Evolutionary conservation across 2,888 invertebrate genomes (phyloP), one percentile per base, ranked within the genome.

Genomic region (Hofmannophila pseudospretella): DNA sequence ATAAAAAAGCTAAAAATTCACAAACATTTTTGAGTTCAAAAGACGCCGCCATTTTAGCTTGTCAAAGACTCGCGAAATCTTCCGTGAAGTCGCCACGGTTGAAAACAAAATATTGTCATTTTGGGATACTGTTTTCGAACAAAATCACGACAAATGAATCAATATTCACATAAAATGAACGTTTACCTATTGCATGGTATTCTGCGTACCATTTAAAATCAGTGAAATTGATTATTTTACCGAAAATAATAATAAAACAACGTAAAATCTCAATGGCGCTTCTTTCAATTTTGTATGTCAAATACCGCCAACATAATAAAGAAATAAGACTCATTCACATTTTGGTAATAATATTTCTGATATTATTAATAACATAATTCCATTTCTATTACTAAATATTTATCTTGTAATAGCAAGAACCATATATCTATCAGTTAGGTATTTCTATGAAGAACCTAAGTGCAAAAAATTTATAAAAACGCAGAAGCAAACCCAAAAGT

Each of bases 31-130:
- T 49, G 51, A 76, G 78, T 86, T 88, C 63, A 85, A 88, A 88
- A 67, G 82, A 73, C 76, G 79, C 88, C 88, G 88, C 88, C 87
- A 88, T 88, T 84, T 80, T 85, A 81, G 55, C 66, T 68, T 82
- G 84, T 82, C 86, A 86, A 82, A 81, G 59, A 52, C 45, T 49
- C 48, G 58, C 60, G 63, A 61, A 61, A 56, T 59, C 67, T 67
- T 68, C 64, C 64, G 64, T 53, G 54, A 58, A 60, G 49, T 71
- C 68, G 74, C 79, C 82, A 84, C 82, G 73, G 82, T 84, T 82
- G 62, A 81, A 82, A 80, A 84, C 85, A 84, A 85, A 23, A 84
- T 74, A 68, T 48, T 49, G 55, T 49, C 32, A 49, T 39, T 43
- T 38, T 12, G 12, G 19, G 49, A 45, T 40, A 44, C 42, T 41